Evolutionary conservation across 1,140 invertebrate genomes (phyloP).

Genomic region (Drosophila sp.): DNA sequence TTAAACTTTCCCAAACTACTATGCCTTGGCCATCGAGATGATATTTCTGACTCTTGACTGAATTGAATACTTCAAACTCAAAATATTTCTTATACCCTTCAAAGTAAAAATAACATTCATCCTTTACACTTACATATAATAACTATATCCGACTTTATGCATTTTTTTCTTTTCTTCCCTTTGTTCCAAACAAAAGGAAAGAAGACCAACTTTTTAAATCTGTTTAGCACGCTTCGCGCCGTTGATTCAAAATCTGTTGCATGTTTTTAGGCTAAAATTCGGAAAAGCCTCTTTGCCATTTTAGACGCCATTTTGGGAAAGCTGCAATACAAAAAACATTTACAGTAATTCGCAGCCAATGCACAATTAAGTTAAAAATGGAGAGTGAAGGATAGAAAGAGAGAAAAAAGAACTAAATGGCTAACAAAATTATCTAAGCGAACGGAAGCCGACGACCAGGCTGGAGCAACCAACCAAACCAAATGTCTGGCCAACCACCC

Average conservation of each 20-base stretch:
- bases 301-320: conserved; percentile 62
- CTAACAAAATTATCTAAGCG: conserved; percentile 73
- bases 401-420: conserved; percentile 48
- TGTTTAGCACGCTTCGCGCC: background rate
- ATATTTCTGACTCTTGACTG: too few species aligned
- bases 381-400: conserved; percentile 10
- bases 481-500: conserved; percentile 71
- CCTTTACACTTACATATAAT: too few species aligned
- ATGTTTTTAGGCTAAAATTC: conserved; percentile 43
- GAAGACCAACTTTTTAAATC: background rate
- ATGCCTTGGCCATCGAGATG: too few species aligned
- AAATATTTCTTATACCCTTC: too few species aligned
- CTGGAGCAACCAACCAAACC: conserved; percentile 27
- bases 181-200: too few species aligned
- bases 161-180: background rate
- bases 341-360: conserved; percentile 68
- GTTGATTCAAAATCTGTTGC: conserved; percentile 26
- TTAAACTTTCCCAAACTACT: too few species aligned
- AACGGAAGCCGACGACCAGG: conserved; percentile 34
- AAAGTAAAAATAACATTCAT: too few species aligned
- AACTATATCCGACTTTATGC: too few species aligned
- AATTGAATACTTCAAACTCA: too few species aligned
- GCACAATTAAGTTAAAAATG: conserved; percentile 71
- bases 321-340: conserved; percentile 35
- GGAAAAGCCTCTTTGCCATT: conserved; percentile 16